Base-by-base conservation (phyloP, 2,888 invertebrate genomes). In the Leptinotarsa tumamoca region DNA sequence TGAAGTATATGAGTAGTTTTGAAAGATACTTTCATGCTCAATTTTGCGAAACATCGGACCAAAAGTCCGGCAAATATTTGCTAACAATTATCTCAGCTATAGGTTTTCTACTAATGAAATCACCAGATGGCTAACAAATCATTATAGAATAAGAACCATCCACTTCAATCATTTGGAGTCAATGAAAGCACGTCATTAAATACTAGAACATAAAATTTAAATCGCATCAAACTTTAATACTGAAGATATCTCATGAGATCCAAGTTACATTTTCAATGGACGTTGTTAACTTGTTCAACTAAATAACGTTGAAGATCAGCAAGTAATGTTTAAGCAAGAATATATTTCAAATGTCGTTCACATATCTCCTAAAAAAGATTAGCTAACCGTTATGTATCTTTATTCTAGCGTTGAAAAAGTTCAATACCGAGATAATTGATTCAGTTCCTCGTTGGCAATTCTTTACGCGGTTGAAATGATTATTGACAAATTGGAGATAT, bases 301-400 rank as follows among this genome's bases (percentile, higher is more conserved):
- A 63, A 27, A 63, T 43, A n/a, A 10, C 43, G 17, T 33, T 7
- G 7, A 63, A 63, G 33, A 33, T n/a, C 33, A 63, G 17, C 15
- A 27, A 33, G 7, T 10, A 7, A 10, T 63, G 63, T 63, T n/a
- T 21, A 63, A 63, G 63, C 10, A 43, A n/a, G 63, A 63, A 33
- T 63, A 4, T 63, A 63, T 33, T 33, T 27, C 14, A 63, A 23
- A 63, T 43, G 63, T 63, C 63, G 15, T 63, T 63, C 63, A 33
- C 33, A 18, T 63, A 63, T 63, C 21, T 58, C 17, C 27, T 15
- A 4, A n/a, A 18, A 63, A 33, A 63, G 27, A 63, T 33, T 10
- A n/a, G 58, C n/a, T 23, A 33, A 63, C 63, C 43, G 63, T 63
- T 63, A 63, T 27, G 33, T n/a, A n/a, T 63, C 63, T 63, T 63